Evolutionary conservation across 2,797 vertebrate species (phyloP), one percentile per base, ranked within the genome.

Genomic region (Urophycis tenuis): DNA sequence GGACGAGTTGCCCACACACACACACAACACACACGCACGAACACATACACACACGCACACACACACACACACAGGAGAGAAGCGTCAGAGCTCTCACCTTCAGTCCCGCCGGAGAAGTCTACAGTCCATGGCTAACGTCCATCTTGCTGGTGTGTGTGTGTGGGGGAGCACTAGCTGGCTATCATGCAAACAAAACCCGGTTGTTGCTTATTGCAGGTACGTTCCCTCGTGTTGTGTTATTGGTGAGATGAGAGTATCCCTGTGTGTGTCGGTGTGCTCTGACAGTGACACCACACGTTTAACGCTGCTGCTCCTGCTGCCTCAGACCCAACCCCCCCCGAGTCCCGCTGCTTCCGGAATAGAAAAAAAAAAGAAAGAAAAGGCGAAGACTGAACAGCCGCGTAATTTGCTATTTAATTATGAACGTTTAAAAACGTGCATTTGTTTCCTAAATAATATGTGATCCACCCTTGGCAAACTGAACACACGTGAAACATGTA

Each of bases 41-140:
- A 64, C 53, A 25, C 64, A 30, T 9, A 14, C 25, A 19, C 11
- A 67, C 35, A 74, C 22, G 10, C 73, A 75, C 77, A 11, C 45
- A 29, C 31, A 39, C 29, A 49, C 15, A 11, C 36, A 22, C 73
- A 81, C 72, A 22, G 73, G 73, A 6, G 82, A 85, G 79, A 78
- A 81, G 79, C 30, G 76, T 29, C 78, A 32, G 75, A 77, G 78
- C 72, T 80, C 90, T 94, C 85, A 94, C 93, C 93, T 90, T 93
- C 89, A 90, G 87, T 87, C 85, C 92, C 82, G 83, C 86, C 81
- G 82, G 85, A 86, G 87, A 34, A 87, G 84, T 79, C 91, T 87
- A 91, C 83, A 85, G 85, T 85, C 87, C 87, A 45, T 34, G 80
- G 72, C 80, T 84, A 86, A 86, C 92, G 77, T 86, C 85, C 92